phyloP scores from a whole-genome alignment of 2,113 vertebrate species.

The Bubalus kerabau region DNA sequence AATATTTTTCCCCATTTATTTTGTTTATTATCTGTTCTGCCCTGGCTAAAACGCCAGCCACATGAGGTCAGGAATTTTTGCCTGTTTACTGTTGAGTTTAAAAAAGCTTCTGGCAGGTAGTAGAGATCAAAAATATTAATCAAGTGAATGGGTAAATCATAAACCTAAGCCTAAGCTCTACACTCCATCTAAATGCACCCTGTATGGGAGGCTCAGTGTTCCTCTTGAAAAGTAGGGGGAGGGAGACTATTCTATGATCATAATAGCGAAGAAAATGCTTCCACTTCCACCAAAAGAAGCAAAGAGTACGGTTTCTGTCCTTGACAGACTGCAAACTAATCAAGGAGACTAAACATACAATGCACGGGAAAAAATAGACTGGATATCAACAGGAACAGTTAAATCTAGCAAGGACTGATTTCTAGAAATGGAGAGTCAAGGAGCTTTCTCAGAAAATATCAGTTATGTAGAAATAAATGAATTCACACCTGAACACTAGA shows the following conservation, averaged over 20 bases:
- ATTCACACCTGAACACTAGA: not conserved
- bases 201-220: rapidly evolving
- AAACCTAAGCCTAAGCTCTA: not conserved
- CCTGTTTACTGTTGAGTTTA: not conserved
- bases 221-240: not conserved
- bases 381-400: not conserved
- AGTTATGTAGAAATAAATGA: not conserved
- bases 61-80: not conserved
- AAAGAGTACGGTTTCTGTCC: not conserved
- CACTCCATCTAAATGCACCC: not conserved
- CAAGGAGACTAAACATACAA: not conserved
- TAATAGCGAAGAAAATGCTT: not conserved
- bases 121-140: not conserved
- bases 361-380: not conserved
- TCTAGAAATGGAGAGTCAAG: not conserved
- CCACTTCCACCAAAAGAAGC: not conserved
- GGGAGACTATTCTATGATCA: not conserved
- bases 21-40: not conserved
- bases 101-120: not conserved
- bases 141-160: not conserved
- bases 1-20: not conserved
- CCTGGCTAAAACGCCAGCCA: not conserved
- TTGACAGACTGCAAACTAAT: not conserved
- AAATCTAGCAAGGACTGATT: not conserved
- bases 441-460: not conserved